Evolutionary conservation across 2,113 vertebrate species (phyloP).

Genomic region (Eulemur macaco): DNA sequence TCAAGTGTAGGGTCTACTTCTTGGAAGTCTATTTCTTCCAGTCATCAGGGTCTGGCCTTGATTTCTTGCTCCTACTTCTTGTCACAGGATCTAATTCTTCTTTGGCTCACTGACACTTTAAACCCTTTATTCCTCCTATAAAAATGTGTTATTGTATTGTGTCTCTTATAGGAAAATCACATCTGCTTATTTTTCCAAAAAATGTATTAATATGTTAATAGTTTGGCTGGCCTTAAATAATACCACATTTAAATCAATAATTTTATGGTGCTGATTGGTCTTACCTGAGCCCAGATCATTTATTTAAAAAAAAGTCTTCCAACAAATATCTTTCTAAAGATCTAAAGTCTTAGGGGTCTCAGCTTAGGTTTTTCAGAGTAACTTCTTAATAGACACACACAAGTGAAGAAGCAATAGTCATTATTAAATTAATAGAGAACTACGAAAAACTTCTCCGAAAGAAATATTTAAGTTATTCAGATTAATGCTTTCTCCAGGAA

Average conservation of each 20-base stretch:
- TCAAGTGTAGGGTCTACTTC: background rate
- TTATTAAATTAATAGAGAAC: background rate
- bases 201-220: background rate
- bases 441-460: background rate
- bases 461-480: background rate
- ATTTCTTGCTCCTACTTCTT: background rate
- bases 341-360: background rate
- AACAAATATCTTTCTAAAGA: background rate
- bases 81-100: background rate
- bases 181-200: background rate
- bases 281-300: background rate
- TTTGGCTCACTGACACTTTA: background rate
- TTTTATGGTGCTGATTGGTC: background rate
- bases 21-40: background rate
- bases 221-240: background rate
- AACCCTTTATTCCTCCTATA: background rate
- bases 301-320: background rate
- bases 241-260: background rate
- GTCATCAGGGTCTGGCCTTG: background rate
- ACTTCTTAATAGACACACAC: background rate
- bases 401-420: background rate
- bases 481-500: background rate
- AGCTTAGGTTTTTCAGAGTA: background rate
- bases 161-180: background rate
- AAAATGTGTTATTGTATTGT: background rate